Evolutionary conservation across 2,113 vertebrate genomes (phyloP), one percentile per base, ranked within the genome.

Genomic region (Bothrops jararaca): DNA sequence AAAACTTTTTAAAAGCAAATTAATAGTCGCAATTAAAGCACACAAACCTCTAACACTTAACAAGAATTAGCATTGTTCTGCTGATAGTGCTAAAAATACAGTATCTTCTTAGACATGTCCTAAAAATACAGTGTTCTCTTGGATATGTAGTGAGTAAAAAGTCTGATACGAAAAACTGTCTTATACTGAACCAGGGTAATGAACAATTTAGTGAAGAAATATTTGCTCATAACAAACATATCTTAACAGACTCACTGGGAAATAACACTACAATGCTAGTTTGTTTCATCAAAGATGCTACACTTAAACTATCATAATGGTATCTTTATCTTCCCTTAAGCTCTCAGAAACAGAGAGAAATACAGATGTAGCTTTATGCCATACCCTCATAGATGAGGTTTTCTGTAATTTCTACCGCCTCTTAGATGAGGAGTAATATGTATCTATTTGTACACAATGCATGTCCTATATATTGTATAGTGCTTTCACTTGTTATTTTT

Each of bases 81-180:
- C 91, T 95, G 86, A 91, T 0, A 88, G 20, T 3, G 74, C 95
- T 96, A 95, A 95, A 96, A 96, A 94, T 94, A 95, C 85, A 74
- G 86, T 91, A 74, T 85, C 9, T 92, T 96, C 91, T 92, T 39
- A 80, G 15, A 74, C 15, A 74, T 74, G 15, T 56, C 69, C 95
- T 96, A 95, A 95, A 96, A 96, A 94, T 94, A 95, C 86, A 85
- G 69, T 91, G 86, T 85, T 7, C 91, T 96, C 90, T 92, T 39
- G 13, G 86, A 89, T 74, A 45, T 89, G 50, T 88, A 88, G 29
- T 89, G 50, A 89, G 34, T 45, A 74, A 87, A 54, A 54, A 91
- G 92, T 90, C 45, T 34, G 39, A 92, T 69, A 64, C 42, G 39
- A 42, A 3, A 1, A 54, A 57, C 29, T 69, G 57, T 20, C 12